Evolutionary conservation across 23 tunicate species (phyloP).

Genomic region (Styela clava): DNA sequence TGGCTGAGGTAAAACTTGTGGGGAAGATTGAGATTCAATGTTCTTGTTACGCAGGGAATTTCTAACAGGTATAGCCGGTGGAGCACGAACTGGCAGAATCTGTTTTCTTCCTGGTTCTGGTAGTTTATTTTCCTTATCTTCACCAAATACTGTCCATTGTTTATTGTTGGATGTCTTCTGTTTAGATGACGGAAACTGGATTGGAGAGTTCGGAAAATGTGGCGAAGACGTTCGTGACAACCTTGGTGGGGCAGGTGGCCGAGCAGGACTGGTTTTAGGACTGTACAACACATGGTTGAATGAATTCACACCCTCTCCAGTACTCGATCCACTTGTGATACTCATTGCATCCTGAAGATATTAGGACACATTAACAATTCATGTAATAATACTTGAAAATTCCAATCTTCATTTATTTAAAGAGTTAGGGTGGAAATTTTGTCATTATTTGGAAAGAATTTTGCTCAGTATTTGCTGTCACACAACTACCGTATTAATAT

Average conservation of each 20-base stretch:
- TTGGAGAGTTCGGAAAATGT: conserved; percentile 8
- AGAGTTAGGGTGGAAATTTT: no score
- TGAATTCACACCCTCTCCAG: not conserved
- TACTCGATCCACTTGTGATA: not conserved
- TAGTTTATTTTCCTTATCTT: conserved; percentile 14
- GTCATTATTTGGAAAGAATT: no score
- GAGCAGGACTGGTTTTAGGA: not conserved
- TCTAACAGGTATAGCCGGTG: conserved; percentile 23
- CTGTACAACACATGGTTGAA: not conserved
- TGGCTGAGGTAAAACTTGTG: not conserved
- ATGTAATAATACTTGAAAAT: no score
- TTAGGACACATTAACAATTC: no score
- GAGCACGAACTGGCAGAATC: conserved; percentile 16
- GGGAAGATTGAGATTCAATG: not conserved
- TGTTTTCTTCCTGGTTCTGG: conserved; percentile 8
- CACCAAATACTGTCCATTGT: conserved; percentile 26
- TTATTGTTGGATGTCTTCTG: not conserved
- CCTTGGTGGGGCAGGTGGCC: conserved; percentile 3
- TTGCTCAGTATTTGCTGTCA: no score
- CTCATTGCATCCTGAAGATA: conserved; percentile 26
- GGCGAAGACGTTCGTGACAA: conserved; percentile 13
- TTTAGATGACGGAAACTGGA: not conserved
- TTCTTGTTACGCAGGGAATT: not conserved
- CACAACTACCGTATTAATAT: no score
- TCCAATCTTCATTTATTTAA: no score